These are phyloP conservation scores for Platysteira castanea DNA, from an alignment of 2,113 vertebrate genomes.

Conservation along the genomic window DNA sequence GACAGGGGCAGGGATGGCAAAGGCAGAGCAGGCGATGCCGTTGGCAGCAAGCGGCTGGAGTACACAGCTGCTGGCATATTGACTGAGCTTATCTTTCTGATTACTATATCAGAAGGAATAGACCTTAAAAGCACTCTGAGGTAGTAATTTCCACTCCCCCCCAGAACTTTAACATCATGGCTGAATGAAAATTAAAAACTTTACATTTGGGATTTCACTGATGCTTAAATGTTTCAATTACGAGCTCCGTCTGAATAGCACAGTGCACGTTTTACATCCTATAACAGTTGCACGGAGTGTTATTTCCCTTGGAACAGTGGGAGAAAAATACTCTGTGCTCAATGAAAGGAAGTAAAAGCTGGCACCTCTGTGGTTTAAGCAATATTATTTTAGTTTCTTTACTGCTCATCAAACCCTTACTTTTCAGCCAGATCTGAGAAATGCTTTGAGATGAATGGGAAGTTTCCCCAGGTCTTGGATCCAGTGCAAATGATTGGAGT, in stretches of 20 bases:
- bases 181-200: conserved; percentile 65
- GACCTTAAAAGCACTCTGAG: background rate
- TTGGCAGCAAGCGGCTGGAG: fast-evolving
- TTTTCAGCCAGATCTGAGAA: background rate
- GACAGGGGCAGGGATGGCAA: background rate
- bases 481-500: background rate
- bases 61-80: background rate
- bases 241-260: background rate
- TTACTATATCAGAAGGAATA: background rate
- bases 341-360: conserved; percentile 36
- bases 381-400: conserved; percentile 14
- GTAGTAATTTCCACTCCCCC: background rate
- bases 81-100: background rate
- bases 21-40: fast-evolving
- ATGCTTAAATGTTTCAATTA: conserved; percentile 9
- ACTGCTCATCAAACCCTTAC: background rate
- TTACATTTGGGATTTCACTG: conserved; percentile 35
- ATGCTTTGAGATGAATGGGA: background rate
- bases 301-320: conserved; percentile 37
- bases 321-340: background rate
- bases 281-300: background rate
- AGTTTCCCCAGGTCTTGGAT: background rate
- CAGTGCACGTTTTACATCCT: background rate
- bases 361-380: conserved; percentile 25
- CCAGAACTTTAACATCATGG: conserved; percentile 43